Base-by-base conservation (phyloP, 1,140 invertebrate species). In the Caerostris darwini region DNA sequence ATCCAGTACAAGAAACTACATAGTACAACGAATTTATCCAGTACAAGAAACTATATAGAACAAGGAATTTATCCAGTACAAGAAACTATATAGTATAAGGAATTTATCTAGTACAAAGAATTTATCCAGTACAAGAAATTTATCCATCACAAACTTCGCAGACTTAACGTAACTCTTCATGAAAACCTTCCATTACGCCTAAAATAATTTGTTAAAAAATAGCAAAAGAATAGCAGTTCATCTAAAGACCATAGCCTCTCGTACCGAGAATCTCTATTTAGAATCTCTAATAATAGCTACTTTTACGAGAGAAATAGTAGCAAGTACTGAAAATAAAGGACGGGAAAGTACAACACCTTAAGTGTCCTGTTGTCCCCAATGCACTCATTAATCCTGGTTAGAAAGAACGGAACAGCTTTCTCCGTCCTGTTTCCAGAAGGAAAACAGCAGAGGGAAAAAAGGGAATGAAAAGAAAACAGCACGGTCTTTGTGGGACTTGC, bases 311-410 rank as follows among this genome's bases (percentile, higher is more conserved):
- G 61, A 6, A n/a, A 5, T 34, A 34, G 34, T 34, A 34, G 34
- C 34, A 34, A 5, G 71, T 12, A 77, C 10, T 12, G 71, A 77
- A 53, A 77, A 77, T 34, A 77, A 77, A 34, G n/a, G 61, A 6
- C 3, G n/a, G 61, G 53, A 77, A 77, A 8, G 50, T 50, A 67
- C 14, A 77, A 77, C 71, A 77, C 71, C 50, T 77, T 77, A 77
- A 77, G 50, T 50, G 71, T 50, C 34, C 7, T 77, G n/a, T 71
- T 0, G 19, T 34, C 19, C 19, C 71, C 71, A 53, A 53, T 53
- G 71, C 53, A 5, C 50, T 77, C 71, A 77, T 77, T 77, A 77
- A 77, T 77, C 71, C 71, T 53, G 71, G 71, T 77, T 53, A 77
- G 53, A 12, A 8, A 77, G 71, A 77, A 34, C 34, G 2, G 34